phyloP scores from a whole-genome alignment of 1,140 invertebrate species.

The Ectropis grisescens region DNA sequence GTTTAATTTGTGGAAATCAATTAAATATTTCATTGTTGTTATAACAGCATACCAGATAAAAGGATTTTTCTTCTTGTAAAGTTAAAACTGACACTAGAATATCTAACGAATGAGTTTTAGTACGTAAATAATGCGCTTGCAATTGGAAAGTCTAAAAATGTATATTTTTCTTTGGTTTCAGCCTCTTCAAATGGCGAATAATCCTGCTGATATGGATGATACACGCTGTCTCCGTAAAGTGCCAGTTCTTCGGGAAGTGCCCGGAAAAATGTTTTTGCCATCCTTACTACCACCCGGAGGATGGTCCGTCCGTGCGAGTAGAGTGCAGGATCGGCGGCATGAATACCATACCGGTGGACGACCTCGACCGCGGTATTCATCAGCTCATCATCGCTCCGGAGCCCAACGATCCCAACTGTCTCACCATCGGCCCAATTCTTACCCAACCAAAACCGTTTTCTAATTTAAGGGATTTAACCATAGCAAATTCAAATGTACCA shows the following conservation, averaged over 20 bases:
- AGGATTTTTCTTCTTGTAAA: too few relatives aligned
- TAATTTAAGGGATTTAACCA: constrained; percentile 80
- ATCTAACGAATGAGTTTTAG: too few relatives aligned
- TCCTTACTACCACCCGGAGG: constrained; percentile 17
- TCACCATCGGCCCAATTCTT: constrained; percentile 83
- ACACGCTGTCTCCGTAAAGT: constrained; percentile 1
- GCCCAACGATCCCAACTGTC: constrained; percentile 71
- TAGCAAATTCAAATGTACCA: constrained; percentile 81
- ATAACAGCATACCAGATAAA: too few relatives aligned
- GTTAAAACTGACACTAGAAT: too few relatives aligned
- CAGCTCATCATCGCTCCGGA: constrained; percentile 80
- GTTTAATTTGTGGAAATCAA: too few relatives aligned
- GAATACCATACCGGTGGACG: constrained; percentile 71
- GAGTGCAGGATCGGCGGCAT: constrained; percentile 73
- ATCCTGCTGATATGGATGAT: constrained; percentile 16
- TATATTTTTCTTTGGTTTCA: constrained; percentile 30
- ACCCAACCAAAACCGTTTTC: constrained; percentile 70
- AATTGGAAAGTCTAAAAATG: constrained; percentile 3
- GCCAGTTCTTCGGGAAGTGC: constrained; percentile 20
- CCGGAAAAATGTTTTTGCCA: constrained; percentile 40
- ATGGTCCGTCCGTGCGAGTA: constrained; percentile 20
- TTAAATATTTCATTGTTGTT: too few relatives aligned
- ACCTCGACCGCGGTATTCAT: constrained; percentile 74
- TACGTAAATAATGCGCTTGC: too few relatives aligned
- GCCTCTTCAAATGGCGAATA: constrained; percentile 13